Conservation (phyloP, 2,888 invertebrate species). For the Tetragonisca angustula region DNA sequence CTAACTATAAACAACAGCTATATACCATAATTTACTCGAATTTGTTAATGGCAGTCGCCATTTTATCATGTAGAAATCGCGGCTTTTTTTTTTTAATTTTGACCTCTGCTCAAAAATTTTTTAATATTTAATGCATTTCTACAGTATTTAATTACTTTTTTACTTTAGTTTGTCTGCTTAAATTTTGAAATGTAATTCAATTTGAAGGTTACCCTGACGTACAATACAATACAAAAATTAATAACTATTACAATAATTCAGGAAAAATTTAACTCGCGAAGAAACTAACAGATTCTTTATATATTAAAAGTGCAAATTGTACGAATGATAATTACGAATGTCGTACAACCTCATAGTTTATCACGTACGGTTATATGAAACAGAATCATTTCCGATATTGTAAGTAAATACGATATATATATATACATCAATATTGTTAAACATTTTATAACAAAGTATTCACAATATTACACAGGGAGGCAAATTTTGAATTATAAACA, state of each 20-base stretch:
- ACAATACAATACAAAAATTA: not conserved
- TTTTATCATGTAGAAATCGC: slow-evolving; percentile 20
- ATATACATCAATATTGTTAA: not conserved
- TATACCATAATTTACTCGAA: slow-evolving; percentile 31
- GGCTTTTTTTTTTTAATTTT: not conserved
- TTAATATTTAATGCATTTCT: not conserved
- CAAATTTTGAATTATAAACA: not conserved
- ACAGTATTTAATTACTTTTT: not conserved
- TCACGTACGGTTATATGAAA: not conserved
- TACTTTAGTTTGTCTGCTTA: not conserved
- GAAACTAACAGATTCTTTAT: not conserved
- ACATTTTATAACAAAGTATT: not conserved
- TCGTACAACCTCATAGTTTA: not conserved
- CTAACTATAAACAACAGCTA: not conserved
- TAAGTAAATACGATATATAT: not conserved
- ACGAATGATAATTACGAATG: not conserved
- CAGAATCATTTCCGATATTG: not conserved
- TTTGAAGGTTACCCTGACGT: not conserved
- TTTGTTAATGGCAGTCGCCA: slow-evolving; percentile 30
- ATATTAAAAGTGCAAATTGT: not conserved
- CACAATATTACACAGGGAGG: not conserved
- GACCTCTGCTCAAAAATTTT: not conserved
- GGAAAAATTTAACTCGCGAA: not conserved
- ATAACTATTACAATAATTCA: not conserved
- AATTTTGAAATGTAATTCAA: slow-evolving; percentile 9